phyloP scores from a whole-genome alignment of 1,140 invertebrate genomes.

The Dreissena polymorpha region DNA sequence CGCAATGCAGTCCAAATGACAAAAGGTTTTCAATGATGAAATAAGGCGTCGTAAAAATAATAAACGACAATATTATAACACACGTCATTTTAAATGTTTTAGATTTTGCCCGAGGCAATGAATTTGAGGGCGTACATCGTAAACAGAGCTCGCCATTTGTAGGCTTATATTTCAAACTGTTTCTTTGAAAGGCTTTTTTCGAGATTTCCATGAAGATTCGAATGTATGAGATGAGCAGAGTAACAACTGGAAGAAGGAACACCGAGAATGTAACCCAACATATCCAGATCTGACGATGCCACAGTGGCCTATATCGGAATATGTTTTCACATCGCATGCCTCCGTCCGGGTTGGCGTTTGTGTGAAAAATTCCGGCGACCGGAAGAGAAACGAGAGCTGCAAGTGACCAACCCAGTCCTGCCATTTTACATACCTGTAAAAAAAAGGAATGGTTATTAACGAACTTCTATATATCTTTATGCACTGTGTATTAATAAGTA shows the following conservation, averaged over 20 bases:
- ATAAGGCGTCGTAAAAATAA: constrained; percentile 77
- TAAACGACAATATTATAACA: constrained; percentile 76
- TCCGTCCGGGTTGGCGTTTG: constrained; percentile 53
- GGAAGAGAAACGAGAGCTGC: constrained; percentile 70
- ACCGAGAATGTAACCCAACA: constrained; percentile 71
- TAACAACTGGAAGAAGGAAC: constrained; percentile 74
- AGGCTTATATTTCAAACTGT: constrained; percentile 26
- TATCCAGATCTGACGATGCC: constrained; percentile 74
- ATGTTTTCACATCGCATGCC: constrained; percentile 71
- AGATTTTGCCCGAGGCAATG: constrained; percentile 77
- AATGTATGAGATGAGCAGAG: constrained; percentile 73
- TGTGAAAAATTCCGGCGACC: constrained; percentile 74
- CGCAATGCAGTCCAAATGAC: constrained; percentile 72
- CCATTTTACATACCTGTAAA: constrained; percentile 74
- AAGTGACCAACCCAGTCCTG: constrained; percentile 70
- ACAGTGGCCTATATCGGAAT: constrained; percentile 67
- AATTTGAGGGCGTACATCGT: constrained; percentile 73
- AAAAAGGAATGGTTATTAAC: not conserved
- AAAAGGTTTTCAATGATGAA: constrained; percentile 78
- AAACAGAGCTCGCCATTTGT: constrained; percentile 67
- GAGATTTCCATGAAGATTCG: constrained; percentile 77
- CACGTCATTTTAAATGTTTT: constrained; percentile 80
- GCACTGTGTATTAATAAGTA: too few relatives aligned
- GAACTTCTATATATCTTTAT: too few relatives aligned
- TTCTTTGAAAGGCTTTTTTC: constrained; percentile 68